A percentile compares a stretch with the other conserved stretches of the same genome.
These are phyloP conservation scores for Pygocentrus nattereri DNA, from an alignment of 2,797 vertebrate species.

Conservation along the genomic window DNA sequence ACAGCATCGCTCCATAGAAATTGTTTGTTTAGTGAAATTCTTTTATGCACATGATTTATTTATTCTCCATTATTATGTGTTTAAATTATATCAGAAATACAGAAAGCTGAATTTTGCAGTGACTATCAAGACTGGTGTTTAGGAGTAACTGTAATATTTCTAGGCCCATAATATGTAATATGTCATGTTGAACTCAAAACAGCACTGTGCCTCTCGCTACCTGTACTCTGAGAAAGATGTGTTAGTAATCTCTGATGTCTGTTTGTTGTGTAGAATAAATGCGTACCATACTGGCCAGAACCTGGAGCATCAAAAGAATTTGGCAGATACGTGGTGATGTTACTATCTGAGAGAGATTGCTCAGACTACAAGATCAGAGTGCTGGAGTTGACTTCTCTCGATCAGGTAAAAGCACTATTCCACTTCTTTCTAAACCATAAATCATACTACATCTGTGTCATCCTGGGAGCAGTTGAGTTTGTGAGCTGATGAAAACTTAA, in stretches of 20 bases:
- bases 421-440: background rate
- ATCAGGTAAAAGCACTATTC: slow-evolving; percentile 77
- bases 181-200: background rate
- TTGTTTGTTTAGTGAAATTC: too few relatives aligned
- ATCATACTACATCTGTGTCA: background rate
- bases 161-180: background rate
- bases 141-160: background rate
- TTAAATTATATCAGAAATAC: too few relatives aligned
- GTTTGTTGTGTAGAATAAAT: slow-evolving; percentile 86
- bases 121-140: background rate
- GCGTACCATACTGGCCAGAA: slow-evolving; percentile 94
- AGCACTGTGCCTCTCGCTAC: background rate
- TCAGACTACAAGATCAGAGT: slow-evolving; percentile 87
- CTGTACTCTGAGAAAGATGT: background rate
- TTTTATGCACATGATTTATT: too few relatives aligned
- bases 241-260: background rate
- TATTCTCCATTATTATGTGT: too few relatives aligned
- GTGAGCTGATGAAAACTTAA: too few relatives aligned
- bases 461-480: too few relatives aligned
- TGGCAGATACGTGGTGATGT: slow-evolving; percentile 81
- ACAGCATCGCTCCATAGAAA: too few relatives aligned
- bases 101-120: too few relatives aligned
- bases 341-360: slow-evolving; percentile 75
- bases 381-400: slow-evolving; percentile 74
- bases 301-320: slow-evolving; percentile 70